A percentile compares a stretch with the other conserved stretches of the same genome.
phyloP scores from a whole-genome alignment of 1,140 invertebrate species.

The Bacillus rossius region DNA sequence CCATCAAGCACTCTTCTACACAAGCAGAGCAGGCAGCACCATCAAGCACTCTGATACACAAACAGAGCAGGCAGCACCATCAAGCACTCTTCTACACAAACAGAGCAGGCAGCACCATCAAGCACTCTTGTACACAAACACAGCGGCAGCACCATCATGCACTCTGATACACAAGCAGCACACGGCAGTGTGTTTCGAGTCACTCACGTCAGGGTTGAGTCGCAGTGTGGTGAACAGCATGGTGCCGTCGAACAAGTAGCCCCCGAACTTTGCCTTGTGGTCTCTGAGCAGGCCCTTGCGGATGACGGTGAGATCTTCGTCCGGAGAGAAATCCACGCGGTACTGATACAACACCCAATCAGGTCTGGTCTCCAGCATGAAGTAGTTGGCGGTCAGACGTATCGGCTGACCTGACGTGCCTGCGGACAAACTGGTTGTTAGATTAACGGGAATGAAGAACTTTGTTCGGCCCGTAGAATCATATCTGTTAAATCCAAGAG shows the following conservation, averaged over 20 bases:
- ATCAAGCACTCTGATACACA: too few relatives aligned
- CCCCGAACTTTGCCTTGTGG: constrained; percentile 49
- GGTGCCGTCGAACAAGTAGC: constrained; percentile 55
- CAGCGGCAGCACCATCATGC: neutral
- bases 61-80: too few relatives aligned
- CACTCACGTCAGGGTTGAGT: constrained; percentile 41
- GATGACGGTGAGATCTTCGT: constrained; percentile 58
- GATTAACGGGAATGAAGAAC: neutral
- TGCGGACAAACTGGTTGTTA: too few relatives aligned
- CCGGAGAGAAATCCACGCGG: constrained; percentile 69
- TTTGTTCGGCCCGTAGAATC: neutral
- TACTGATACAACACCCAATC: constrained; percentile 79
- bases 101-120: neutral
- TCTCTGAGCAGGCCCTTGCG: constrained; percentile 53
- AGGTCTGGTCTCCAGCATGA: constrained; percentile 55
- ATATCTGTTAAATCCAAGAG: neutral
- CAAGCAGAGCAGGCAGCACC: constrained; percentile 1
- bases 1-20: too few relatives aligned
- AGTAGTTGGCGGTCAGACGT: constrained; percentile 65
- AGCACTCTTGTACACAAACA: neutral
- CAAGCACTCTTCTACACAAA: too few relatives aligned
- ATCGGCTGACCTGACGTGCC: constrained; percentile 50
- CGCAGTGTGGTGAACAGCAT: constrained; percentile 44
- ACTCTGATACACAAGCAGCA: neutral
- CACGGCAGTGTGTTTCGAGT: neutral